These are phyloP conservation scores for Carassius gibelio DNA, from an alignment of 2,113 vertebrate genomes.

Conservation along the genomic window DNA sequence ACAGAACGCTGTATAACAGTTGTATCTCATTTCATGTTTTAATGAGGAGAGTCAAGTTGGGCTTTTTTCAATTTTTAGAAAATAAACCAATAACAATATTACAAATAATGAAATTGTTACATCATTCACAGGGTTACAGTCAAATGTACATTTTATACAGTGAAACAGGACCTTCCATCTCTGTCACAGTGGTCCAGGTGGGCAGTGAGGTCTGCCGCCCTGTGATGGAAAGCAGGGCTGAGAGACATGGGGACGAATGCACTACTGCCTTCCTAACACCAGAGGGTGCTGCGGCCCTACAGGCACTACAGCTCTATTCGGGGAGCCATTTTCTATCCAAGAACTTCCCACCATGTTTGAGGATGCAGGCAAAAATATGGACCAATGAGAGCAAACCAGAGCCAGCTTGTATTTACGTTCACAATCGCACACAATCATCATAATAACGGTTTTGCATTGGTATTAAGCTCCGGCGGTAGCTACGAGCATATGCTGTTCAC, in stretches of 20 bases:
- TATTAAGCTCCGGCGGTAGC: slow-evolving; percentile 53
- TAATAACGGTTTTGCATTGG: slow-evolving; percentile 62
- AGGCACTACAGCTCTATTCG: slow-evolving; percentile 13
- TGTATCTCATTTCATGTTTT: slow-evolving; percentile 72
- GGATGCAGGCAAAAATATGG: slow-evolving; percentile 43
- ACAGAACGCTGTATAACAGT: slow-evolving; percentile 63
- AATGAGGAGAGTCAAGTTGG: slow-evolving; percentile 82
- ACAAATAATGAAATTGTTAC: slow-evolving; percentile 87
- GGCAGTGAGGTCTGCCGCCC: slow-evolving; percentile 55
- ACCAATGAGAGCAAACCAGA: slow-evolving; percentile 56
- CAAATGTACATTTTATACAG: slow-evolving; percentile 84
- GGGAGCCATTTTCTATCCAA: slow-evolving; percentile 69
- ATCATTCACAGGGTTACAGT: slow-evolving; percentile 87
- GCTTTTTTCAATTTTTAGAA: slow-evolving; percentile 81
- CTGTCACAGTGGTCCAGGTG: slow-evolving; percentile 78
- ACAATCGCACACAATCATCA: slow-evolving; percentile 60
- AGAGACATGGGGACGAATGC: slow-evolving; percentile 33
- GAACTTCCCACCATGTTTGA: slow-evolving; percentile 55
- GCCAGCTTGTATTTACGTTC: slow-evolving; percentile 66
- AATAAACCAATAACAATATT: slow-evolving; percentile 86
- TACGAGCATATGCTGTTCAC: slow-evolving; percentile 50
- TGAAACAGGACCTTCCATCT: slow-evolving; percentile 73
- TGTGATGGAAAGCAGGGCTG: slow-evolving; percentile 21
- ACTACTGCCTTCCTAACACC: slow-evolving; percentile 58
- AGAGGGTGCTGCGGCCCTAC: slow-evolving; percentile 68